Evolutionary conservation across 2,888 invertebrate genomes (phyloP).

Genomic region (Cremastinae sp.): DNA sequence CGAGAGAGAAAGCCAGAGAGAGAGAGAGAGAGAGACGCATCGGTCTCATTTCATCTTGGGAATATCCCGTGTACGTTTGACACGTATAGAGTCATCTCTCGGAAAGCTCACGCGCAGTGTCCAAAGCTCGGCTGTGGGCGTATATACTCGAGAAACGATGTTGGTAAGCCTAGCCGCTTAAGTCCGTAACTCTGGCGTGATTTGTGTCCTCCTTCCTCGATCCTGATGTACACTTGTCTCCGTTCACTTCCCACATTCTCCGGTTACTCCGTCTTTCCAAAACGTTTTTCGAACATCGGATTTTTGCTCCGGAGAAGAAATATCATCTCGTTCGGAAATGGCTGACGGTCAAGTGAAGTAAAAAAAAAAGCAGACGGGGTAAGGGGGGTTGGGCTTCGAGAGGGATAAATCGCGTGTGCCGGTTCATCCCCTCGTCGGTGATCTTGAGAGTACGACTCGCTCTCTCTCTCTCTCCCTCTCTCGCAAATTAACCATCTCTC

Average conservation of each 20-base stretch:
- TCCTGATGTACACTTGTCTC: too few relatives aligned
- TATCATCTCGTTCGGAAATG: slow-evolving; percentile 27
- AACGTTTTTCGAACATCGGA: too few relatives aligned
- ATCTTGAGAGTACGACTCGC: slow-evolving; percentile 42
- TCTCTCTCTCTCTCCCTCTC: too few relatives aligned
- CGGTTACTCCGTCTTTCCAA: not conserved
- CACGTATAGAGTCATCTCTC: slow-evolving; percentile 12
- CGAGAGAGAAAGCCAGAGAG: slow-evolving; percentile 34
- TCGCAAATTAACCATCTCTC: slow-evolving; percentile 65
- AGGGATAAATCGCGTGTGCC: slow-evolving; percentile 43
- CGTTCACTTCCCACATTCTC: not conserved
- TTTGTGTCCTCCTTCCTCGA: slow-evolving; percentile 79
- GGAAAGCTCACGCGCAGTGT: slow-evolving; percentile 10
- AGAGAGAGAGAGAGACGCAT: slow-evolving; percentile 36
- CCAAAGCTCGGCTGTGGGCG: slow-evolving; percentile 8
- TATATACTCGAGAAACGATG: slow-evolving; percentile 21
- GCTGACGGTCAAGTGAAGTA: slow-evolving; percentile 32
- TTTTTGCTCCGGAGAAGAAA: too few relatives aligned
- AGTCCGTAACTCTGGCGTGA: slow-evolving; percentile 79
- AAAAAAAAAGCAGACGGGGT: not conserved
- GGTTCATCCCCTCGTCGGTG: slow-evolving; percentile 41
- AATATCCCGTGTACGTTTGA: slow-evolving; percentile 37
- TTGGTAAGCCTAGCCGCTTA: slow-evolving; percentile 75
- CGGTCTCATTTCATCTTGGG: slow-evolving; percentile 30
- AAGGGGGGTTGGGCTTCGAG: slow-evolving; percentile 12